phyloP scores from a whole-genome alignment of 2,888 invertebrate species.

The Mesorhabditis spiculigera region DNA sequence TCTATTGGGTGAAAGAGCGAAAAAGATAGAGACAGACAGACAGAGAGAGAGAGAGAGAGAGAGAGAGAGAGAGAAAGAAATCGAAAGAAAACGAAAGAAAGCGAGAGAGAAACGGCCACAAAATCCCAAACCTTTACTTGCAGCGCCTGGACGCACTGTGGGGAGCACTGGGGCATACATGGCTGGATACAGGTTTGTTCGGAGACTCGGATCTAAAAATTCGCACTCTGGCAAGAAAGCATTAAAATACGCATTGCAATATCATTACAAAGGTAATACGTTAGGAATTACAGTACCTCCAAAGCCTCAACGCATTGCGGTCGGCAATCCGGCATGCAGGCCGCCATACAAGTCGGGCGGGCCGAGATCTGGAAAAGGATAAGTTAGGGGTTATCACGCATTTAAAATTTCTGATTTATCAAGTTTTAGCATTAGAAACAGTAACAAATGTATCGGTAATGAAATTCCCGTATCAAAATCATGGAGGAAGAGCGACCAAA shows the following conservation, averaged over 20 bases:
- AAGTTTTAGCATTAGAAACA: too few species aligned
- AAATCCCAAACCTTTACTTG: conserved; percentile 9
- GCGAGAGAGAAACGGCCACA: not conserved
- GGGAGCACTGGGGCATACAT: conserved; percentile 18
- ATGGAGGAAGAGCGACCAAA: too few species aligned
- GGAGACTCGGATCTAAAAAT: conserved; percentile 4
- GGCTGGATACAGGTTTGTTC: conserved; percentile 9
- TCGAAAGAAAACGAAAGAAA: not conserved
- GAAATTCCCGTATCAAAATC: too few species aligned
- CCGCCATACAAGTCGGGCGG: conserved; percentile 30
- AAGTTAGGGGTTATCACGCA: too few species aligned
- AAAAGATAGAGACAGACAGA: too few species aligned
- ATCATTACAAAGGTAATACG: not conserved
- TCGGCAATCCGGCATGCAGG: conserved; percentile 33
- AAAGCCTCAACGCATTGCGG: conserved; percentile 25
- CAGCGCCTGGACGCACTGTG: conserved; percentile 28
- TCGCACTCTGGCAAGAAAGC: not conserved
- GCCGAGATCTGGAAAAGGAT: not conserved
- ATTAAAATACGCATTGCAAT: not conserved
- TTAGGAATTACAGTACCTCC: conserved; percentile 12
- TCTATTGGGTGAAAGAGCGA: conserved; percentile 17
- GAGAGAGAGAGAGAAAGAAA: not conserved
- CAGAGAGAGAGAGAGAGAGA: not conserved
- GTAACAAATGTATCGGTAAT: too few species aligned
- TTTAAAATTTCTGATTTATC: too few species aligned